Conservation (phyloP, 1,140 invertebrate species). For the Saccostrea echinata region DNA sequence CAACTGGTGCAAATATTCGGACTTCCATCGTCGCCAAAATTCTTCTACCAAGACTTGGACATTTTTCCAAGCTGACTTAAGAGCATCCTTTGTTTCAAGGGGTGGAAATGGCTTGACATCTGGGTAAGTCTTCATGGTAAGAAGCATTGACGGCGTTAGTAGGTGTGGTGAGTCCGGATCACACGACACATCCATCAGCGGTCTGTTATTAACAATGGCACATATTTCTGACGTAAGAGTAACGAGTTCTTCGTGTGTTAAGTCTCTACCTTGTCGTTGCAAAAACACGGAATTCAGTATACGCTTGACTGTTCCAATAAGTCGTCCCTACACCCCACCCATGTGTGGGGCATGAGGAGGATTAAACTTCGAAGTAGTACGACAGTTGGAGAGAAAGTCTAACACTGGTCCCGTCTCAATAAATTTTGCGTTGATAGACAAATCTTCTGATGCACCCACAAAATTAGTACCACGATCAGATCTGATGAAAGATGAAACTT, state of each 20-base stretch:
- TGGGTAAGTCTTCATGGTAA: too few relatives aligned
- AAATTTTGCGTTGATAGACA: constrained; percentile 17
- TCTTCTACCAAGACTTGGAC: constrained; percentile 26
- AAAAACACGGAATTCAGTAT: constrained; percentile 49
- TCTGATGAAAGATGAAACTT: constrained; percentile 45
- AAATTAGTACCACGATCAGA: constrained; percentile 65
- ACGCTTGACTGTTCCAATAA: constrained; percentile 46
- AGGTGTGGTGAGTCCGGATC: constrained; percentile 34
- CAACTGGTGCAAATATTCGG: constrained; percentile 18
- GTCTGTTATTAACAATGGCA: constrained; percentile 53
- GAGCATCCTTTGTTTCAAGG: constrained; percentile 23
- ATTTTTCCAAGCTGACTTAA: constrained; percentile 11
- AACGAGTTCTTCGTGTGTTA: constrained; percentile 49
- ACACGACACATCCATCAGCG: constrained; percentile 42
- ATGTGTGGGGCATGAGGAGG: constrained; percentile 53
- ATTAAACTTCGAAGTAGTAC: constrained; percentile 49
- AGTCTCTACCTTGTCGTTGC: background rate
- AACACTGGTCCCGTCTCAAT: constrained; percentile 29
- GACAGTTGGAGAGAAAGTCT: constrained; percentile 31
- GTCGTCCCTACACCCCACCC: constrained; percentile 53
- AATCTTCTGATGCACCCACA: constrained; percentile 47
- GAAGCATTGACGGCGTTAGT: too few relatives aligned
- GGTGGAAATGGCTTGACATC: too few relatives aligned
- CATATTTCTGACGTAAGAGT: too few relatives aligned
- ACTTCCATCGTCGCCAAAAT: constrained; percentile 17